These are phyloP conservation scores for Edolisoma coerulescens DNA, from an alignment of 2,113 vertebrate genomes.

Conservation along the genomic window DNA sequence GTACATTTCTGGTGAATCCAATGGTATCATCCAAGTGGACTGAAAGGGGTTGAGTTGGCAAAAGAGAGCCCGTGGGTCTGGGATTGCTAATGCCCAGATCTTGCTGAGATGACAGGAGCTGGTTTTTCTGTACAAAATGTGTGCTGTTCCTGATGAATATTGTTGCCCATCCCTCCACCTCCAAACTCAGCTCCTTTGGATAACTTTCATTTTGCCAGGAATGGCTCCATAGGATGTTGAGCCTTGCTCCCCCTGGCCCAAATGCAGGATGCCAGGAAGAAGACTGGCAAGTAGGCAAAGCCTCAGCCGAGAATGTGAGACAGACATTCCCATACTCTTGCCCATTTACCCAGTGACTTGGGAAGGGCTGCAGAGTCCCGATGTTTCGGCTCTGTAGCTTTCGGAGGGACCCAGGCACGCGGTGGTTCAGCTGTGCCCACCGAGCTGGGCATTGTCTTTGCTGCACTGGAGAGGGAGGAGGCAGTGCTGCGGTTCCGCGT, in stretches of 20 bases:
- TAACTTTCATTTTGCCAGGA: not conserved
- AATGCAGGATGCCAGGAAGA: not conserved
- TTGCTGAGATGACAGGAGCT: not conserved
- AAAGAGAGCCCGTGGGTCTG: not conserved
- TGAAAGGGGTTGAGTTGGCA: not conserved
- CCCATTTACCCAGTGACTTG: not conserved
- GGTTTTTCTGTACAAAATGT: not conserved
- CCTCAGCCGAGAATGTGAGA: not conserved
- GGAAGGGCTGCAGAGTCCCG: not conserved
- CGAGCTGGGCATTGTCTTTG: rapidly evolving
- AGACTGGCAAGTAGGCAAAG: not conserved
- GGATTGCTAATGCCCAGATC: not conserved
- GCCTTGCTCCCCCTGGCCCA: not conserved
- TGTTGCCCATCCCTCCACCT: not conserved
- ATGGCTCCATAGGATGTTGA: not conserved
- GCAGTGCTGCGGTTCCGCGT: rapidly evolving
- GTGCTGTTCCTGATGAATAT: not conserved
- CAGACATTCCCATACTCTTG: not conserved
- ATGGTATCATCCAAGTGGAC: too few relatives aligned
- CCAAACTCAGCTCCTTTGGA: not conserved
- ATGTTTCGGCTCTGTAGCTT: not conserved
- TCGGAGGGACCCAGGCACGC: rapidly evolving
- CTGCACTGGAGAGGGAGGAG: not conserved
- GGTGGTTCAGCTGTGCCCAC: not conserved
- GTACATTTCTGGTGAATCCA: not conserved